phyloP scores from a whole-genome alignment of 2,888 invertebrate genomes.

The Heterodera filipjevi region DNA sequence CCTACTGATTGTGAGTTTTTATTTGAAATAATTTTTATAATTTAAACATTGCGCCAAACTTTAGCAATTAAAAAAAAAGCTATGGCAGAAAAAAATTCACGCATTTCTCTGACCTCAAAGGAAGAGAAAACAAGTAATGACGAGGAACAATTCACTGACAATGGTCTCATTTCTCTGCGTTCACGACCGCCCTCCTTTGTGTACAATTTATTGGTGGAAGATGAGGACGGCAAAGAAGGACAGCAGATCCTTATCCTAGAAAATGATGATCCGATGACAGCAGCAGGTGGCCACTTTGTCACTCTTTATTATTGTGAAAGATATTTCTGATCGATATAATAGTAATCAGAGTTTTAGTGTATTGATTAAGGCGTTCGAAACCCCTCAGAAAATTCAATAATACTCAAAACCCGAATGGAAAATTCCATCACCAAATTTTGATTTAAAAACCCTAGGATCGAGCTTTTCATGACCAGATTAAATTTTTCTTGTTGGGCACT shows the following conservation, averaged over 20 bases:
- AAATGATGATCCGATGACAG: not conserved
- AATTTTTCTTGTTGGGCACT: too few relatives aligned
- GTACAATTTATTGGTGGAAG: not conserved
- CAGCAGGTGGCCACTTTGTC: not conserved
- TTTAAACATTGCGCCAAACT: not conserved
- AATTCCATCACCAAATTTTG: too few relatives aligned
- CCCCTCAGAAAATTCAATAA: too few relatives aligned
- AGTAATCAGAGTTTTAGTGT: too few relatives aligned
- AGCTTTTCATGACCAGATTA: too few relatives aligned
- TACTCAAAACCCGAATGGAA: too few relatives aligned
- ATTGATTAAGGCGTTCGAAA: too few relatives aligned
- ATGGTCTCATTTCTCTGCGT: not conserved
- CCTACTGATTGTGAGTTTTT: too few relatives aligned
- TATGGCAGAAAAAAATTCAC: not conserved
- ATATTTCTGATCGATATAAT: not conserved
- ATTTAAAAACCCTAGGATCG: too few relatives aligned
- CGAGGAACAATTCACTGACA: not conserved
- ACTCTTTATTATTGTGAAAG: not conserved
- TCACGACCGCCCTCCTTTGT: not conserved
- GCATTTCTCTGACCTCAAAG: not conserved
- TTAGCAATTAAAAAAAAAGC: not conserved
- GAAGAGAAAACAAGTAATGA: not conserved
- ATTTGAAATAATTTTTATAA: not conserved
- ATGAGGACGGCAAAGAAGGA: not conserved
- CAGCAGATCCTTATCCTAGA: not conserved